These are phyloP conservation scores for Bombus sylvicola DNA, from an alignment of 1,140 invertebrate genomes.

Conservation along the genomic window DNA sequence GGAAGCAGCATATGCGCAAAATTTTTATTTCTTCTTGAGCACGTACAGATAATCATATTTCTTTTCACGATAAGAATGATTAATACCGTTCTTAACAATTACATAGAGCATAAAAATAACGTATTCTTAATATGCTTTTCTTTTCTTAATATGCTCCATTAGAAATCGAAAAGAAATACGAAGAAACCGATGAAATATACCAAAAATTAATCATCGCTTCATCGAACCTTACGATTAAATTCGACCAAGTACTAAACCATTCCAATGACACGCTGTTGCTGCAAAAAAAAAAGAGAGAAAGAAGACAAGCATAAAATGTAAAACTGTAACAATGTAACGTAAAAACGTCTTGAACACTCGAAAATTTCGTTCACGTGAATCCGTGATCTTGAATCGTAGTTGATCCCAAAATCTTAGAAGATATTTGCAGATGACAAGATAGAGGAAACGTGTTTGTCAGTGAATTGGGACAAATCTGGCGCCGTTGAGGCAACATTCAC, in stretches of 20 bases:
- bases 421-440: conserved; percentile 33
- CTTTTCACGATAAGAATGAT: conserved; percentile 7
- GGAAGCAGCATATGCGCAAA: background rate
- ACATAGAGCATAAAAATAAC: background rate
- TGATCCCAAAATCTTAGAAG: background rate
- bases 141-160: too few relatives aligned
- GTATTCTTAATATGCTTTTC: background rate
- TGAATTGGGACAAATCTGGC: conserved; percentile 23
- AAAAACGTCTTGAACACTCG: background rate
- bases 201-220: background rate
- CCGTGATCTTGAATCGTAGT: background rate
- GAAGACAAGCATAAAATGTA: background rate
- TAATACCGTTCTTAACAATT: background rate
- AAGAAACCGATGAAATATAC: background rate
- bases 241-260: background rate
- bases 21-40: background rate
- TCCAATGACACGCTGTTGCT: background rate
- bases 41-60: background rate
- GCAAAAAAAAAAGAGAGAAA: too few relatives aligned
- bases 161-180: background rate
- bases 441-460: conserved; percentile 18
- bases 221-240: background rate
- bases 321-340: background rate
- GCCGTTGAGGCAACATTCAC: background rate
- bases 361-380: background rate